Percentiles rank a stretch among this genome's conserved stretches.
These are phyloP conservation scores for Vanessa cardui DNA, from an alignment of 2,888 invertebrate species.

Conservation along the genomic window DNA sequence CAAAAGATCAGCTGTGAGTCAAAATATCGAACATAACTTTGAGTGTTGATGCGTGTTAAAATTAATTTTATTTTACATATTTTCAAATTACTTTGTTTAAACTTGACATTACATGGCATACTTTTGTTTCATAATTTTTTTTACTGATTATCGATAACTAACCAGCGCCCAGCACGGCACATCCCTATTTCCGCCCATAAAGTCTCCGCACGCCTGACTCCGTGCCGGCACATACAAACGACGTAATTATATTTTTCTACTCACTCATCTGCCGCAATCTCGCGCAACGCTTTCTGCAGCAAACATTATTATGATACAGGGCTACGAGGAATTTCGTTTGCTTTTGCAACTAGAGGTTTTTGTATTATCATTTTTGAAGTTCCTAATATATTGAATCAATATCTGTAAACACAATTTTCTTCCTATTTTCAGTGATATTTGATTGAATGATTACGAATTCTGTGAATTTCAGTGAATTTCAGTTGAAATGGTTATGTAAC, in stretches of 20 bases:
- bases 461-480: no score
- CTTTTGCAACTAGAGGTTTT: slow-evolving; percentile 1
- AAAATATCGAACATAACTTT: no score
- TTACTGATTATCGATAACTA: neutral
- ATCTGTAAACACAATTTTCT: no score
- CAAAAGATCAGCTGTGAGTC: no score
- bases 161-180: slow-evolving; percentile 3
- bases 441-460: no score
- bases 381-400: neutral
- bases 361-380: neutral
- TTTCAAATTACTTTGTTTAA: no score
- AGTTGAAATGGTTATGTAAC: no score
- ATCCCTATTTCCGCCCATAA: slow-evolving; percentile 44
- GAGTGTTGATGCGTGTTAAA: no score
- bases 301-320: slow-evolving; percentile 41
- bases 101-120: no score
- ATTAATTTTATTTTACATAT: no score
- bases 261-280: slow-evolving; percentile 40
- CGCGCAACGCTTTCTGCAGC: slow-evolving; percentile 40
- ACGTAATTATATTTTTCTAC: slow-evolving; percentile 70
- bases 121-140: no score
- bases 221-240: slow-evolving; percentile 76
- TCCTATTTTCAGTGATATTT: no score
- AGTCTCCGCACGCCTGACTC: slow-evolving; percentile 57
- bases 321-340: slow-evolving; percentile 28